Evolutionary conservation across 2,888 invertebrate species (phyloP).

Genomic region (Aethes cnicana): DNA sequence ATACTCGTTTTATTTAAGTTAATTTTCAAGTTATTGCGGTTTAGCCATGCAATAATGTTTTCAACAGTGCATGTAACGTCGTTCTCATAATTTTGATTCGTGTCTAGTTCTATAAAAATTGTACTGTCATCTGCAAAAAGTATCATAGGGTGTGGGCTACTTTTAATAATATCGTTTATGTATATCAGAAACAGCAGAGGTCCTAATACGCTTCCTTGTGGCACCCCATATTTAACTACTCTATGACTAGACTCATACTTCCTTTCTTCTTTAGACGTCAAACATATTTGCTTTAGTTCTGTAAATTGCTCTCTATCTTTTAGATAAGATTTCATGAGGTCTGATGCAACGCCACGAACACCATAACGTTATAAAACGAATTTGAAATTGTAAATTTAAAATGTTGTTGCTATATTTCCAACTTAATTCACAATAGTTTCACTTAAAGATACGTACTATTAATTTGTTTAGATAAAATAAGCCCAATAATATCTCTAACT

Average conservation of each 20-base stretch:
- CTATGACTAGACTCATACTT: too few relatives aligned
- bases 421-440: neutral
- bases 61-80: neutral
- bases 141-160: neutral
- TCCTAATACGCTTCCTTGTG: too few relatives aligned
- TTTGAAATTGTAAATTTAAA: too few relatives aligned
- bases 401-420: neutral
- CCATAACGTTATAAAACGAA: too few relatives aligned
- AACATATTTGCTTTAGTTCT: too few relatives aligned
- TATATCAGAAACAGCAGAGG: neutral
- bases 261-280: too few relatives aligned
- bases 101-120: neutral
- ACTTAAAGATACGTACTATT: too few relatives aligned
- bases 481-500: constrained; percentile 3
- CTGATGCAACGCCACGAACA: too few relatives aligned
- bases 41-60: neutral
- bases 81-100: neutral
- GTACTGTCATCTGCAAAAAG: neutral
- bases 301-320: too few relatives aligned
- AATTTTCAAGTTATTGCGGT: neutral
- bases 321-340: too few relatives aligned
- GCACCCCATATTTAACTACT: too few relatives aligned
- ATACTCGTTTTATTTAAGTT: neutral
- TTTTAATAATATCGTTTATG: neutral
- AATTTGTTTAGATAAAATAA: neutral